These are phyloP conservation scores for Stramonita haemastoma DNA, from an alignment of 2,888 invertebrate genomes.

Conservation along the genomic window DNA sequence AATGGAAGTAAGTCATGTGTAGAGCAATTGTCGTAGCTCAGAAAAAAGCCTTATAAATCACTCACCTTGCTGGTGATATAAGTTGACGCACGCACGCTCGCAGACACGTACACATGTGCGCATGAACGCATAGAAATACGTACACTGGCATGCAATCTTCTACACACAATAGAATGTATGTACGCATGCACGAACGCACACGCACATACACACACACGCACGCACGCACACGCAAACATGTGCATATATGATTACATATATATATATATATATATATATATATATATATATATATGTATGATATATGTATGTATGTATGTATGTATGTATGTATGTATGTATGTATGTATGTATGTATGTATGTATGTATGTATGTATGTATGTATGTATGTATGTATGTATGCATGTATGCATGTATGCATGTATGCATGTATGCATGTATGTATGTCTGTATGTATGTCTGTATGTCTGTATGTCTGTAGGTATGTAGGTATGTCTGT, in stretches of 20 bases:
- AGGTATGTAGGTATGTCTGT: no score
- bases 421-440: conserved; percentile 15
- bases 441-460: no score
- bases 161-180: neutral
- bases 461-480: no score
- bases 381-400: conserved; percentile 22
- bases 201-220: neutral
- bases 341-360: conserved; percentile 12
- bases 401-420: conserved; percentile 13
- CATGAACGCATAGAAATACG: neutral
- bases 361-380: conserved; percentile 22
- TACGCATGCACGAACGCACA: neutral
- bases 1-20: no score
- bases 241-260: no score
- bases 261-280: no score
- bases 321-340: no score
- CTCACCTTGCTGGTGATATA: neutral
- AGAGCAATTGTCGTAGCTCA: no score
- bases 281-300: no score
- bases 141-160: neutral
- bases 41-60: neutral
- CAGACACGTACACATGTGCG: neutral
- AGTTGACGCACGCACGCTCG: neutral
- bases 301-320: no score
- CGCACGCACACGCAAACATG: no score